Percentiles rank a stretch among this genome's conserved stretches.
Evolutionary conservation across 2,888 invertebrate species (phyloP).

Genomic region (Trissolcus brochymenae): DNA sequence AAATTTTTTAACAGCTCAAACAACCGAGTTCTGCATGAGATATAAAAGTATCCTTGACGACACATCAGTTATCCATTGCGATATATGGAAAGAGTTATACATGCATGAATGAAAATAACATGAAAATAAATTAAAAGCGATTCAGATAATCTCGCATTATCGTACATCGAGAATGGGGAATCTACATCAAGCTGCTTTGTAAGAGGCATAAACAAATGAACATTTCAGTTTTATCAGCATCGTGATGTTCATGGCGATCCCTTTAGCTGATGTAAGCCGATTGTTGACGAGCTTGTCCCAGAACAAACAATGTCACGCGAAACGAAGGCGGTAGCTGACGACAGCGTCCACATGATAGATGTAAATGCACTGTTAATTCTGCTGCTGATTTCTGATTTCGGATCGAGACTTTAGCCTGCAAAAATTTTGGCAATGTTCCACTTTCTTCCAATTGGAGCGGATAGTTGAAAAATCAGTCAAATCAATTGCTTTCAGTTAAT

Average conservation of each 20-base stretch:
- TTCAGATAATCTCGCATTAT: neutral
- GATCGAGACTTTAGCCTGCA: constrained; percentile 41
- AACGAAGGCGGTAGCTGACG: constrained; percentile 45
- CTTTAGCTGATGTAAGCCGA: constrained; percentile 55
- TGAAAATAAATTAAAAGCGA: constrained; percentile 4
- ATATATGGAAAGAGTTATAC: neutral
- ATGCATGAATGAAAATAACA: constrained; percentile 2
- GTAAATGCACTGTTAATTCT: constrained; percentile 57
- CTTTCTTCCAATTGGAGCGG: neutral
- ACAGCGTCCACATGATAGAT: constrained; percentile 45
- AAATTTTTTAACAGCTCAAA: too few relatives aligned
- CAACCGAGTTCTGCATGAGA: too few relatives aligned
- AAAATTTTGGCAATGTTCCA: constrained; percentile 63
- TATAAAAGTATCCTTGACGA: neutral
- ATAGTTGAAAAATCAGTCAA: neutral
- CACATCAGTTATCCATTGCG: neutral
- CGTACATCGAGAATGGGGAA: neutral
- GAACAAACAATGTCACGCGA: constrained; percentile 44
- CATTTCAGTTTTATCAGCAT: constrained; percentile 43
- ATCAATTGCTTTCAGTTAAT: neutral
- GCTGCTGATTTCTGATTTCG: constrained; percentile 43
- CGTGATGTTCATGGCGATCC: constrained; percentile 31
- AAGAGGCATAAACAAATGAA: constrained; percentile 26
- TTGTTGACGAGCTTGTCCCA: constrained; percentile 50
- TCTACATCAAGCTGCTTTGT: neutral